Percentiles rank a stretch among this genome's conserved stretches.
These are phyloP conservation scores for Bombus difficillimus DNA, from an alignment of 1,140 invertebrate genomes.

Conservation along the genomic window DNA sequence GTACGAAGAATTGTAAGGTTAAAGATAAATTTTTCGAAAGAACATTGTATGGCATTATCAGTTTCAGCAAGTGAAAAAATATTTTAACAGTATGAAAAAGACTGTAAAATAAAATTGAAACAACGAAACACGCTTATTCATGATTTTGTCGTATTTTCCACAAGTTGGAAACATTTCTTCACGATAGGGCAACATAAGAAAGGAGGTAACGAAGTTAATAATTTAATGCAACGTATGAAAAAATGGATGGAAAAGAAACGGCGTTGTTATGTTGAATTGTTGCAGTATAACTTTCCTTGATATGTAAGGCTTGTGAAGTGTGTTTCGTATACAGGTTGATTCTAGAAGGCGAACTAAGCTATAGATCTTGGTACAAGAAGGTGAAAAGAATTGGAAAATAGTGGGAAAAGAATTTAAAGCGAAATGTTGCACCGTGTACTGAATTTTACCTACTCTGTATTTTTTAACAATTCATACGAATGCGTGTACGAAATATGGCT, in stretches of 20 bases:
- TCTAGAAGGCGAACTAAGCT: background rate
- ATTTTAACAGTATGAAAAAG: too few species aligned
- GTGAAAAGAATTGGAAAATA: conserved; percentile 18
- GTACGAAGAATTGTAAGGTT: too few species aligned
- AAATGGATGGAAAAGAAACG: background rate
- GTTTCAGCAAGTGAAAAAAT: too few species aligned
- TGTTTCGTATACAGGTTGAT: background rate
- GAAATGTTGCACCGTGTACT: background rate
- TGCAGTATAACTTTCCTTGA: background rate
- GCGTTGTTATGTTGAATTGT: background rate
- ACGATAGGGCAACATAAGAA: too few species aligned
- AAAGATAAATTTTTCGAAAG: too few species aligned
- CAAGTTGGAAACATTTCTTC: too few species aligned
- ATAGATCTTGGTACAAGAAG: conserved; percentile 11
- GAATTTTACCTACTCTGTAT: background rate
- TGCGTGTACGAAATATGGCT: background rate
- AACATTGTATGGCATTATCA: too few species aligned
- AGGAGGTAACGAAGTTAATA: background rate
- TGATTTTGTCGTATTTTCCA: too few species aligned
- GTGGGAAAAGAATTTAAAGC: background rate
- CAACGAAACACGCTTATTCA: too few species aligned
- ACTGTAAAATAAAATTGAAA: too few species aligned
- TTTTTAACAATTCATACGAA: background rate
- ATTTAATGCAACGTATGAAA: too few species aligned
- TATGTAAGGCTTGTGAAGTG: background rate